Base-by-base conservation (phyloP, 2,888 invertebrate species). In the Cacoxenus indagator region DNA sequence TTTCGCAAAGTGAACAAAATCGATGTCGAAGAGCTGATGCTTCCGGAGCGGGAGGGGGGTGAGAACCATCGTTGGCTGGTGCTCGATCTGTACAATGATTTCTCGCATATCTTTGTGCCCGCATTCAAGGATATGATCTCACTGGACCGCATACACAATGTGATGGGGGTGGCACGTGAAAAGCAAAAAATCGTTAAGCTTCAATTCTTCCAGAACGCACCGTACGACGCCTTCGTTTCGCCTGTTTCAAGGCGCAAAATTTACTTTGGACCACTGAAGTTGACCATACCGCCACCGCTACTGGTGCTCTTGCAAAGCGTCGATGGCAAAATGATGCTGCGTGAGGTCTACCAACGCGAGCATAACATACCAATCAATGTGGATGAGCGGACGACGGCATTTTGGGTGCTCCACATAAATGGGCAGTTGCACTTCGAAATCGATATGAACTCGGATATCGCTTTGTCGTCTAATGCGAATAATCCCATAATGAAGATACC, bases 101-200 rank as follows among this genome's bases (percentile, higher is more conserved):
- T 88, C 67, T 87, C 88, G 4, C 88, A 88, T 67, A 86, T 88
- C 61, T 88, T 85, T 59, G 84, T 88, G 17, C 87, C 87, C 1
- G 81, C 85, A 2, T 85, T 87, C 70, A 78, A 78, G n/a, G 86
- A 86, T 65, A 80, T 87, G 70, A 81, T 88, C 11, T 86, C 87
- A 0, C 67, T 86, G 55, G 85, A 86, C 72, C 82, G 86, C 4
- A 87, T 88, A 45, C 81, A 86, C 70, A 83, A 84, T 29, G 85
- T 88, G 1, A 81, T 85, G 64, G 73, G 83, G 0, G 78, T 86
- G 37, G 75, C 83, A 0, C 65, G 73, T 3, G 81, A 84, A 8
- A 82, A 77, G 19, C 71, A 76, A 9, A 87, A 87, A 71, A 83
- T 86, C 24, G 86, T 88, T 1, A 85, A 85, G 67, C 70, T 88